Base-by-base conservation (phyloP, 2,797 vertebrate species). In the Arctocebus calabarensis region DNA sequence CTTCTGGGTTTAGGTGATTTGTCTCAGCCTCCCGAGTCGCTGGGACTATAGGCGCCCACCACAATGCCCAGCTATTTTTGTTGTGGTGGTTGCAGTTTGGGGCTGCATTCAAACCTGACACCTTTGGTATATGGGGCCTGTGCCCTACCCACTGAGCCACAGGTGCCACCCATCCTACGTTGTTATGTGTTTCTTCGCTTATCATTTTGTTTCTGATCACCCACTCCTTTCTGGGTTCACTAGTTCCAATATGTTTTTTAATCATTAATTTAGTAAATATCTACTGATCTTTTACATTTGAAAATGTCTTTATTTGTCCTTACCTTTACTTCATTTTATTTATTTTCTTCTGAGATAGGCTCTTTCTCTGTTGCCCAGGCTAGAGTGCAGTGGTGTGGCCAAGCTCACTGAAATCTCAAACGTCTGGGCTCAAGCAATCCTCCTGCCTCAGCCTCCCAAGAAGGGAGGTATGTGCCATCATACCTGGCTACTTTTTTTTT, bases 291-390 rank as follows among this genome's bases (percentile, higher is more conserved):
- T 88, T 94, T 71, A 55, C 75, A 94, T 75, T 74, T 88, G 25
- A 66, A 89, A 84, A 62, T 94, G 19, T 62, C 5, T 62, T 89
- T 88, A 77, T 84, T 92, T 57, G 29, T 88, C 37, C 22, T 57
- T 23, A 68, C 13, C 34, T 61, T 57, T 70, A 70, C 20, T n/a
- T 64, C 17, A 32, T 68, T 68, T 68, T 66, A 66, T n/a, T 70
- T 70, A n/a, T 66, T 66, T 62, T 61, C n/a, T 9, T 66, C 64
- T n/a, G 64, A 66, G 64, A 66, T 66, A 66, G 32, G 7, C 7
- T 66, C 32, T n/a, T n/a, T 66, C 16, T 66, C 55, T 66, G 32
- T n/a, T 19, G 17, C 7, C 64, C 17, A 66, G 64, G 64, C 64
- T 10, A 19, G 64, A 66, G 64, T n/a, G 64, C 64, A 20, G 17